Evolutionary conservation across 1,140 invertebrate species (phyloP).

Genomic region (Drosophila punjabiensis): DNA sequence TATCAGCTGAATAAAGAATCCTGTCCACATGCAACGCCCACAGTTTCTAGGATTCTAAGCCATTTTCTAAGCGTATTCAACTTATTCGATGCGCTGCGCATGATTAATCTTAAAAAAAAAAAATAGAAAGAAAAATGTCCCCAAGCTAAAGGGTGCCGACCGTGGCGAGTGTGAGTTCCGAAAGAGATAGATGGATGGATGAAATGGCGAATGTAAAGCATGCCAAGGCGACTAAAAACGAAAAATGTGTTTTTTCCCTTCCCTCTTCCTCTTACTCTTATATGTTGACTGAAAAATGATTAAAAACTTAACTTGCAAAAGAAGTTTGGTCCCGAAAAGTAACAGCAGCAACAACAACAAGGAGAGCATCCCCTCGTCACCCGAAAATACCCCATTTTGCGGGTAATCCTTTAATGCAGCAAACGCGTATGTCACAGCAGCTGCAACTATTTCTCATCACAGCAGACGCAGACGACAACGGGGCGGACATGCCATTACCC

Average conservation of each 20-base stretch:
- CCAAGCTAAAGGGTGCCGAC: constrained; percentile 12
- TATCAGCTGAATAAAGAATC: constrained; percentile 12
- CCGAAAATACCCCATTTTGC: constrained; percentile 40
- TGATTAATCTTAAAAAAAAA: constrained; percentile 60
- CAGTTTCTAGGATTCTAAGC: constrained; percentile 29
- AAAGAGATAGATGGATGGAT: constrained; percentile 44
- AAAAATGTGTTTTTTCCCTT: constrained; percentile 48
- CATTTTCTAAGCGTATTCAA: constrained; percentile 52
- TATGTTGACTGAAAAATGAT: constrained; percentile 74
- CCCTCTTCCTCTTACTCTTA: not conserved
- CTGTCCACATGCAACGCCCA: constrained; percentile 29
- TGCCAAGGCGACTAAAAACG: constrained; percentile 47
- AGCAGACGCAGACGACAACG: constrained; percentile 49
- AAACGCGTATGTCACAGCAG: constrained; percentile 75
- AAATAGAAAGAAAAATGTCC: constrained; percentile 11
- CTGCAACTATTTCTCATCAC: constrained; percentile 76
- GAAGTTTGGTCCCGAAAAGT: constrained; percentile 53
- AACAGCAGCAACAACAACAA: constrained; percentile 7
- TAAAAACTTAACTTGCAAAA: constrained; percentile 76
- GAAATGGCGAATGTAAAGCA: constrained; percentile 40
- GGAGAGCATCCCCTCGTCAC: not conserved
- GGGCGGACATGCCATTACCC: constrained; percentile 48
- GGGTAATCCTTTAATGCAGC: constrained; percentile 76
- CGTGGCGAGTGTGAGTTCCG: constrained; percentile 16
- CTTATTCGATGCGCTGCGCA: constrained; percentile 66